A percentile compares a stretch with the other conserved stretches of the same genome.
Conservation (phyloP, 2,113 vertebrate species). For the Urocolius indicus region DNA sequence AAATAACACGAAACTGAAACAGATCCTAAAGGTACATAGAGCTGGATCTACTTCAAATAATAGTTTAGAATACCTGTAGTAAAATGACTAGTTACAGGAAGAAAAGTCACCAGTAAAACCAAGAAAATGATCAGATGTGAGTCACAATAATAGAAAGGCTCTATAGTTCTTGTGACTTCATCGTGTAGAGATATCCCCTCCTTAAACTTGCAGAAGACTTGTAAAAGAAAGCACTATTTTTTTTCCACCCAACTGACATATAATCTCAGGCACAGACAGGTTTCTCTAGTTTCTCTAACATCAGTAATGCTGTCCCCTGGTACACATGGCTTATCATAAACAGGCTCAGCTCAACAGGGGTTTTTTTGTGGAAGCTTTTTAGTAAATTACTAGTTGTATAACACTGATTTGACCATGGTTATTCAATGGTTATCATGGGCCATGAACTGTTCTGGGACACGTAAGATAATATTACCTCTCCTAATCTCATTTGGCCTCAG, state of each 20-base stretch:
- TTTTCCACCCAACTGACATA: background rate
- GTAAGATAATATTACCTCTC: background rate
- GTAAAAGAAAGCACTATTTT: background rate
- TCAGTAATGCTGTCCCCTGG: background rate
- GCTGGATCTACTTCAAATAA: background rate
- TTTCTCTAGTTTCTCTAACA: background rate
- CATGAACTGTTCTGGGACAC: background rate
- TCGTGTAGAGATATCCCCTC: background rate
- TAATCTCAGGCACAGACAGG: background rate
- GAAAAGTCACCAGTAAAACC: background rate
- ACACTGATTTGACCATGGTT: background rate
- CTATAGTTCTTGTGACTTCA: background rate
- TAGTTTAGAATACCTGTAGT: background rate
- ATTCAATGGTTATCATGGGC: slow-evolving; percentile 7
- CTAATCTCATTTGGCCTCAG: slow-evolving; percentile 22
- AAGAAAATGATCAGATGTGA: background rate
- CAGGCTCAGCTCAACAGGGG: background rate
- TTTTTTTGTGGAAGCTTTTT: background rate
- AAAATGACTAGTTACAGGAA: background rate
- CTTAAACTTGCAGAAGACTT: background rate
- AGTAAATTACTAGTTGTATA: background rate
- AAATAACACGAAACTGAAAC: background rate
- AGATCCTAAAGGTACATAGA: background rate
- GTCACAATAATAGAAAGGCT: background rate
- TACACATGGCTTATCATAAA: background rate